Percentiles rank a stretch among this genome's conserved stretches.
phyloP scores from a whole-genome alignment of 2,113 vertebrate species.

The Labeo rohita region DNA sequence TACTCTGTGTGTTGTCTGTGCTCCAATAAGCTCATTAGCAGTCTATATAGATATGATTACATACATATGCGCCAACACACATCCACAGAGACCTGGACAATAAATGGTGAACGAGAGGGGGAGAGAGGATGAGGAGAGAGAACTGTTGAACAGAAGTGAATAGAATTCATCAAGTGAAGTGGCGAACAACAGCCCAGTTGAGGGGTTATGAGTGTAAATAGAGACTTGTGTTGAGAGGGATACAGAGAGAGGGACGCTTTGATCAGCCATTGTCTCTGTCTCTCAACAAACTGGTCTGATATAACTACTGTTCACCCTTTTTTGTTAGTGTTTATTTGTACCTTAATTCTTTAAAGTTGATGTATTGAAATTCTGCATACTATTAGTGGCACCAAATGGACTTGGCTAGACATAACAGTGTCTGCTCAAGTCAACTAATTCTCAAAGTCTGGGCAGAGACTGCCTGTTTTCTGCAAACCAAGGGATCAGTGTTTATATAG shows the following conservation, averaged over 20 bases:
- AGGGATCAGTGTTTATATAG: not conserved
- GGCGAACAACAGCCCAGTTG: constrained; percentile 26
- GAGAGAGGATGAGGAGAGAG: constrained; percentile 35
- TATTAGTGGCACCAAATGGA: not conserved
- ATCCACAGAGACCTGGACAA: not conserved
- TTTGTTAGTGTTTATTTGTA: not conserved
- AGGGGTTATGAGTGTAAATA: not conserved
- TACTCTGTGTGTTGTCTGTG: constrained; percentile 54
- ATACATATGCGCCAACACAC: constrained; percentile 33
- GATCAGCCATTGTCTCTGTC: not conserved
- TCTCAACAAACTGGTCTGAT: not conserved
- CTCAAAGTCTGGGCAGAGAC: not conserved
- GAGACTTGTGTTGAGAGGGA: constrained; percentile 3
- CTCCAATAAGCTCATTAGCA: constrained; percentile 61
- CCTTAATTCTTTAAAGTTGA: not conserved
- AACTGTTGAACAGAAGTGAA: constrained; percentile 46
- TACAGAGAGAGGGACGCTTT: not conserved
- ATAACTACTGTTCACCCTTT: not conserved
- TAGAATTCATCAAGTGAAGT: constrained; percentile 39
- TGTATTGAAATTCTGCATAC: not conserved
- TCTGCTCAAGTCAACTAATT: not conserved
- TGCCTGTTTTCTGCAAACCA: not conserved
- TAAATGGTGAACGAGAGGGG: constrained; percentile 46
- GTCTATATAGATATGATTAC: constrained; percentile 64
- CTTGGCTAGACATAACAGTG: not conserved